These are phyloP conservation scores for Seriola quinqueradiata DNA, from an alignment of 2,113 vertebrate species.

Conservation along the genomic window DNA sequence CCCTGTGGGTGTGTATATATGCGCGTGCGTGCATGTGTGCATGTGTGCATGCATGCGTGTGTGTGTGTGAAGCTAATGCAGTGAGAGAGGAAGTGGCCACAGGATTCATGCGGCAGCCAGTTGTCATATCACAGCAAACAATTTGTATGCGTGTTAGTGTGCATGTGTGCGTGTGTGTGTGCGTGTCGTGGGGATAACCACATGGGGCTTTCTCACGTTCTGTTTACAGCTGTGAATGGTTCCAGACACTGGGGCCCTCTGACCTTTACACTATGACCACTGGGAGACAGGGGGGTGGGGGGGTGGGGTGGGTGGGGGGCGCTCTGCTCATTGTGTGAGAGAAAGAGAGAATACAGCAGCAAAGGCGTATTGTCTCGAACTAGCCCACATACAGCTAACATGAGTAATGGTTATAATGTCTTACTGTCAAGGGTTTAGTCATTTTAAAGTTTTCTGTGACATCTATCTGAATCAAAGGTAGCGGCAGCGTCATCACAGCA, in stretches of 20 bases:
- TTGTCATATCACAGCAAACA: constrained; percentile 72
- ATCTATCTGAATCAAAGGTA: too few species aligned
- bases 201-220: constrained; percentile 85
- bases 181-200: constrained; percentile 79
- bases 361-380: constrained; percentile 13
- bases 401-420: not conserved
- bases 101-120: constrained; percentile 61
- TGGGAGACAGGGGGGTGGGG: constrained; percentile 43
- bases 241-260: constrained; percentile 77
- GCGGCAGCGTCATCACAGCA: too few species aligned
- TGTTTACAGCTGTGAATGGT: constrained; percentile 84
- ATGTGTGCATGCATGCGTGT: constrained; percentile 18
- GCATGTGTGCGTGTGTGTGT: constrained; percentile 49
- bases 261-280: constrained; percentile 75
- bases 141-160: constrained; percentile 54
- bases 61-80: constrained; percentile 18
- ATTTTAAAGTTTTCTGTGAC: not conserved
- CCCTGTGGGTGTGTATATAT: constrained; percentile 38
- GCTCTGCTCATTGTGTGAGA: constrained; percentile 28
- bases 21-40: constrained; percentile 17
- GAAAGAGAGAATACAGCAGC: constrained; percentile 17
- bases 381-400: not conserved
- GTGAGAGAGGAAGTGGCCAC: constrained; percentile 72
- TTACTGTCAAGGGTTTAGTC: not conserved
- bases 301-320: not conserved